phyloP scores from a whole-genome alignment of 2,888 invertebrate species.

The Dichetophora obliterata region DNA sequence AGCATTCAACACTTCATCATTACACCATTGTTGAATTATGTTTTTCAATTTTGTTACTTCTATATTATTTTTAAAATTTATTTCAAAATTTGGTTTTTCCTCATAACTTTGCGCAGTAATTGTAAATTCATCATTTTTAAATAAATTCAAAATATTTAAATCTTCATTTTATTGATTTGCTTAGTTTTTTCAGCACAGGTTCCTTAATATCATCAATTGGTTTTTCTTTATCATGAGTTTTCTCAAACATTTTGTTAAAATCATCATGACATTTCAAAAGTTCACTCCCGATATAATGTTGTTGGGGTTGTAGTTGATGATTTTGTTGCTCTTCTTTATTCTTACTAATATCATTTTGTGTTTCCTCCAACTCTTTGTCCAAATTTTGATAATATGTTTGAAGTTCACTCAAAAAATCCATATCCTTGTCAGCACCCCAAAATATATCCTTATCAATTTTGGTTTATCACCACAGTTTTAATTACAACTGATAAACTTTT shows the following conservation, averaged over 20 bases:
- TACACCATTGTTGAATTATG: slow-evolving; percentile 7
- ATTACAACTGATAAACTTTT: no score
- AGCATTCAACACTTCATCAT: neutral
- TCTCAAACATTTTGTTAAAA: no score
- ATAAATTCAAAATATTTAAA: neutral
- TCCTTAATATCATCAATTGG: neutral
- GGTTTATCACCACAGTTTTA: no score
- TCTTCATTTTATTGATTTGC: neutral
- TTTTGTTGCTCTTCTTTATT: no score
- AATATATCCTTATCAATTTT: no score
- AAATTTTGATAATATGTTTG: no score
- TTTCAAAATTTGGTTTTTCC: neutral
- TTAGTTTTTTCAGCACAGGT: neutral
- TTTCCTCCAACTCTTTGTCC: neutral
- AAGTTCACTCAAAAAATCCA: no score
- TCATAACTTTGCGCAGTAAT: neutral
- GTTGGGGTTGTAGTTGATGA: no score
- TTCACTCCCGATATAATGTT: neutral
- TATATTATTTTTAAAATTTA: neutral
- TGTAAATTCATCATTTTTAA: neutral
- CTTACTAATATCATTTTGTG: neutral
- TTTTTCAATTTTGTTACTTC: neutral
- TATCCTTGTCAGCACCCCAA: no score
- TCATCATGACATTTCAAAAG: no score
- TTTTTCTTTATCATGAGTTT: neutral